These are phyloP conservation scores for Drosophila fungiperda DNA, from an alignment of 2,888 invertebrate genomes.

Conservation along the genomic window DNA sequence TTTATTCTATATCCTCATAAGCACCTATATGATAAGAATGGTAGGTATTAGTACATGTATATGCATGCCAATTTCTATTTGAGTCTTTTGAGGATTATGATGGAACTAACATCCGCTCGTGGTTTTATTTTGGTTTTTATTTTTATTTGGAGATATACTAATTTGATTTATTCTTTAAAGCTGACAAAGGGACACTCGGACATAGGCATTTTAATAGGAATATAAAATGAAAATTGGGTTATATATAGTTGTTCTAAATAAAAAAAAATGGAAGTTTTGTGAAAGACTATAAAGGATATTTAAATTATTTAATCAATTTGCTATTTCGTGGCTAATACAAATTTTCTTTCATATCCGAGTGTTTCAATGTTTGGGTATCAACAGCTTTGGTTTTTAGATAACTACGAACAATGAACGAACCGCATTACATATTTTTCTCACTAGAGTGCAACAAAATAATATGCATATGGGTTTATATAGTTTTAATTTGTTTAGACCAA, in stretches of 20 bases:
- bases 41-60: constrained; percentile 20
- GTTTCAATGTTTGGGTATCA: constrained; percentile 7
- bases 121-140: constrained; percentile 12
- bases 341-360: constrained; percentile 5
- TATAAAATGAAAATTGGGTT: neutral
- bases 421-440: constrained; percentile 16
- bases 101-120: constrained; percentile 37
- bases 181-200: constrained; percentile 22
- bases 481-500: constrained; percentile 65
- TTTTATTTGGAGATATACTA: constrained; percentile 33
- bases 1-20: constrained; percentile 30
- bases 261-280: neutral
- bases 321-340: neutral
- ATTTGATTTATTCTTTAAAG: constrained; percentile 33
- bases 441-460: constrained; percentile 43
- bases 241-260: neutral
- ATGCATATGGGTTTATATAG: constrained; percentile 25
- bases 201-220: neutral
- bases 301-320: neutral
- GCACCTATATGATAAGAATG: constrained; percentile 42
- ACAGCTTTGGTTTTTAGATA: constrained; percentile 23
- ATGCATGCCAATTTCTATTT: constrained; percentile 4
- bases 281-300: neutral
- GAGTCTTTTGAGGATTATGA: constrained; percentile 52
- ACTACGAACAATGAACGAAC: constrained; percentile 36